Conservation (phyloP, 2,888 invertebrate genomes). For the Podotricha telesiphe region DNA sequence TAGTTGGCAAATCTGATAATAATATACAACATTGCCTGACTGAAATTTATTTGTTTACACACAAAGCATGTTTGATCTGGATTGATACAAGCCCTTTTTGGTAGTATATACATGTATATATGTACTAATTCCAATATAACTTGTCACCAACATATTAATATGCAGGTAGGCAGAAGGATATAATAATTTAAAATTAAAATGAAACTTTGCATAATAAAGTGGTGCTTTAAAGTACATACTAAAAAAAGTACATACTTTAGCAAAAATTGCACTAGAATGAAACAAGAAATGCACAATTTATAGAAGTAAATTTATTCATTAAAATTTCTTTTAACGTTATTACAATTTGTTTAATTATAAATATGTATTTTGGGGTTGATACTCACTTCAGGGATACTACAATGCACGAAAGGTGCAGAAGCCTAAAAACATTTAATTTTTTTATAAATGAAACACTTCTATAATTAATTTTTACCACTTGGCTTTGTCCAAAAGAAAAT, state of each 20-base stretch:
- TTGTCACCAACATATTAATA: not conserved
- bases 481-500: not conserved
- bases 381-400: too few species aligned
- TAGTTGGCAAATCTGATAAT: constrained; percentile 1
- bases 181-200: constrained; percentile 5
- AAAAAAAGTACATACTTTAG: constrained; percentile 3
- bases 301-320: too few species aligned
- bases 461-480: constrained; percentile 3
- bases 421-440: too few species aligned
- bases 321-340: too few species aligned
- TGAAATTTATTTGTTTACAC: not conserved
- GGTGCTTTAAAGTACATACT: not conserved
- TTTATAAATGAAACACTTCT: not conserved
- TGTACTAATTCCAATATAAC: not conserved
- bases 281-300: too few species aligned
- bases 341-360: too few species aligned
- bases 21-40: not conserved
- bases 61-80: not conserved
- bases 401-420: too few species aligned
- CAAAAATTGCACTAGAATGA: not conserved
- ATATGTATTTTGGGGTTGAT: too few species aligned
- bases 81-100: not conserved
- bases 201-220: not conserved
- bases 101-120: not conserved
- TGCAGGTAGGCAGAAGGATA: not conserved